Evolutionary conservation across 2,888 invertebrate species (phyloP).

Genomic region (Podotricha telesiphe): DNA sequence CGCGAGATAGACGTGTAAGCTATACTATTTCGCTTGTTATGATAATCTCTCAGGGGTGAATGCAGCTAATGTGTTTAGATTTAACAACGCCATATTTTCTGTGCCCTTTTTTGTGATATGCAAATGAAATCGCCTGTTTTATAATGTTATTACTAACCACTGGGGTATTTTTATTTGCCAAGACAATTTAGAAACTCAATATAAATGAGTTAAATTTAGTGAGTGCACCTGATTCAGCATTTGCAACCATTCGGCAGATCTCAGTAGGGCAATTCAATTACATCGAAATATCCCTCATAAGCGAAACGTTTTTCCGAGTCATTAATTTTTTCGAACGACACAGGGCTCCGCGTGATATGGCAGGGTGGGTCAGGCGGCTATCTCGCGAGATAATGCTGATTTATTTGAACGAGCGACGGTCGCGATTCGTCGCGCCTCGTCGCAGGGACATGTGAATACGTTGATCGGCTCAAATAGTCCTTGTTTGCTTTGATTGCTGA

Average conservation of each 20-base stretch:
- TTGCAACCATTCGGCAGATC: slow-evolving; percentile 72
- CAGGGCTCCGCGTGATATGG: slow-evolving; percentile 78
- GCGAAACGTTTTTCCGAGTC: slow-evolving; percentile 84
- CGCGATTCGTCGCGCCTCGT: slow-evolving; percentile 80
- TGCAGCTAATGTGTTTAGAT: slow-evolving; percentile 68
- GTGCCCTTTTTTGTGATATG: slow-evolving; percentile 55
- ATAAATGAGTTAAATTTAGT: slow-evolving; percentile 27
- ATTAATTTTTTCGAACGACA: slow-evolving; percentile 84
- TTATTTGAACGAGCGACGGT: slow-evolving; percentile 79
- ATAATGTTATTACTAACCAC: slow-evolving; percentile 10
- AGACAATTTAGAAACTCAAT: slow-evolving; percentile 17
- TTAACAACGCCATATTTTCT: slow-evolving; percentile 60
- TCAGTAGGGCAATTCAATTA: slow-evolving; percentile 82
- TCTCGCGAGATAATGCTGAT: slow-evolving; percentile 84
- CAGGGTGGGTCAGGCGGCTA: slow-evolving; percentile 68
- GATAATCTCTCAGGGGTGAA: slow-evolving; percentile 74
- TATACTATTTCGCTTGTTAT: slow-evolving; percentile 77
- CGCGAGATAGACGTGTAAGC: slow-evolving; percentile 62
- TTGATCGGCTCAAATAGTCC: slow-evolving; percentile 59
- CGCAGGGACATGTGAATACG: slow-evolving; percentile 52
- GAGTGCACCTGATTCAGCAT: slow-evolving; percentile 59
- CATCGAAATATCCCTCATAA: slow-evolving; percentile 84
- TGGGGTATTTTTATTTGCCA: neutral
- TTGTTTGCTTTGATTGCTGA: slow-evolving; percentile 60
- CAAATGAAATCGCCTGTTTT: slow-evolving; percentile 44